Conservation (phyloP, 2,113 vertebrate species). For the Gallinago media region DNA sequence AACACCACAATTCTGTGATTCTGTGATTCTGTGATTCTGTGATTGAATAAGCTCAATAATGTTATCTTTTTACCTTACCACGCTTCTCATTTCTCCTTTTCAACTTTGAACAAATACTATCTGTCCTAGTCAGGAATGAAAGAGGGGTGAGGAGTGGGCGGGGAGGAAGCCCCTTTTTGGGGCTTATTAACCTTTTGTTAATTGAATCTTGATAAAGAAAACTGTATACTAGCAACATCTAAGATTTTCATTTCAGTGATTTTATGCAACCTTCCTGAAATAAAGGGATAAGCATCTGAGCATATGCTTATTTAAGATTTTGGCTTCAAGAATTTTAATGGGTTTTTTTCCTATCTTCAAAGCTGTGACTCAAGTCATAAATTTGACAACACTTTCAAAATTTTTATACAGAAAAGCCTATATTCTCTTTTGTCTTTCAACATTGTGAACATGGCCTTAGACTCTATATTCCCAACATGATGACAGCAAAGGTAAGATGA, state of each 20-base stretch:
- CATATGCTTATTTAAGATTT: neutral
- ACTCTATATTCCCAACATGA: neutral
- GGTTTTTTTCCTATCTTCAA: neutral
- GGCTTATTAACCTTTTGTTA: too few relatives aligned
- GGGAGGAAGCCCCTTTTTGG: neutral
- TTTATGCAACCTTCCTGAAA: neutral
- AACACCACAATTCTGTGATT: too few relatives aligned
- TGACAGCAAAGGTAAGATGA: neutral
- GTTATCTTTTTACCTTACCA: neutral
- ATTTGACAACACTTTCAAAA: neutral
- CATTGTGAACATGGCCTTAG: neutral
- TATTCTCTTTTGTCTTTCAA: neutral
- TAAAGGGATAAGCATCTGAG: neutral
- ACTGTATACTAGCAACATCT: neutral
- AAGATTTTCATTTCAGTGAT: neutral
- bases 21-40: too few relatives aligned
- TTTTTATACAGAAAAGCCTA: neutral
- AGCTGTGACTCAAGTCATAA: neutral
- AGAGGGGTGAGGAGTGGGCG: neutral
- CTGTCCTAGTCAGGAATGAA: neutral
- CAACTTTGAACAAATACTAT: neutral
- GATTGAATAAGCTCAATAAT: neutral
- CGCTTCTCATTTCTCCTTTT: neutral
- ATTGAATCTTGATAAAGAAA: neutral
- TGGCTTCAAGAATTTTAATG: neutral